These are phyloP conservation scores for Carterocephalus palaemon DNA, from an alignment of 2,888 invertebrate genomes.

Conservation along the genomic window DNA sequence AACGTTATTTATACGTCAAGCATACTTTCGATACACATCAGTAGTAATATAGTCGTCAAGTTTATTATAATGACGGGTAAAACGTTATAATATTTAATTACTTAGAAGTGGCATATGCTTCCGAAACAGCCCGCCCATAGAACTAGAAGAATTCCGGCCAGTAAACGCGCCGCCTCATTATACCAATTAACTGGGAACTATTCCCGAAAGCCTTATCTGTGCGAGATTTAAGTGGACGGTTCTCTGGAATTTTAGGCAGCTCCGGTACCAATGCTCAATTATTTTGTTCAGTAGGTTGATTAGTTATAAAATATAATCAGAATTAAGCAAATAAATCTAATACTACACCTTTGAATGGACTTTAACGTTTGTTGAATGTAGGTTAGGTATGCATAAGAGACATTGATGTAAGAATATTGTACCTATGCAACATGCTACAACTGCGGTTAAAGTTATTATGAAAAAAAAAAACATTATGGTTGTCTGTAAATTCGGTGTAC, in stretches of 20 bases:
- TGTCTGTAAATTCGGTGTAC: too few species aligned
- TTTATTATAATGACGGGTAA: slow-evolving; percentile 6
- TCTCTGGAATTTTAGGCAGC: slow-evolving; percentile 1
- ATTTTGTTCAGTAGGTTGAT: not conserved
- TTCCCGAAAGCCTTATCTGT: slow-evolving; percentile 52
- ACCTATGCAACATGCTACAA: too few species aligned
- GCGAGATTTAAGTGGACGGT: slow-evolving; percentile 45
- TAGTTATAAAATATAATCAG: too few species aligned
- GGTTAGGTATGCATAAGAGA: too few species aligned
- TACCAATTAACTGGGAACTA: slow-evolving; percentile 59
- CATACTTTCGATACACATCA: slow-evolving; percentile 2
- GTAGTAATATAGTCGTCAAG: slow-evolving; percentile 8
- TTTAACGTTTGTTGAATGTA: too few species aligned
- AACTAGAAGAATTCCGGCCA: slow-evolving; percentile 40
- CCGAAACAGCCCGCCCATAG: slow-evolving; percentile 48
- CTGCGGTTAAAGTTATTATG: too few species aligned
- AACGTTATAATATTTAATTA: slow-evolving; percentile 16
- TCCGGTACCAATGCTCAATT: not conserved
- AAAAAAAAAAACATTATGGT: too few species aligned
- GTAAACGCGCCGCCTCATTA: slow-evolving; percentile 46
- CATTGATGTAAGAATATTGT: too few species aligned
- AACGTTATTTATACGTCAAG: too few species aligned
- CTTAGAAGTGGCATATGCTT: slow-evolving; percentile 15
- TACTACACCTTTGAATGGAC: too few species aligned
- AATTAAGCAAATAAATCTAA: too few species aligned